These are phyloP conservation scores for Agelaius phoeniceus DNA, from an alignment of 2,113 vertebrate species.

Conservation along the genomic window DNA sequence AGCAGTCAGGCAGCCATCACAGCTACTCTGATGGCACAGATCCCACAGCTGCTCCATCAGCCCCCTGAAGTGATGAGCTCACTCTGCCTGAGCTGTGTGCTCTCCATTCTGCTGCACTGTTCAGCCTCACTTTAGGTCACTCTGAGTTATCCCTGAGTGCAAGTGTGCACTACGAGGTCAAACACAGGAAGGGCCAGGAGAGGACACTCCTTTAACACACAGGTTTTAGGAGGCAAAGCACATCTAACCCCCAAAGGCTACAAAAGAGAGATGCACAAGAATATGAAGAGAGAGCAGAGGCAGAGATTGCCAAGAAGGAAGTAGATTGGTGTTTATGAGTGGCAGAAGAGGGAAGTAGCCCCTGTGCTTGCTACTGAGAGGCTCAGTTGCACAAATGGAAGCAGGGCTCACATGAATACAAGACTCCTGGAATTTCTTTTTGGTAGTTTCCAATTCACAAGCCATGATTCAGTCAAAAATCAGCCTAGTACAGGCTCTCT, in stretches of 20 bases:
- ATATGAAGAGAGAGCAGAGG: background rate
- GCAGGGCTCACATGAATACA: background rate
- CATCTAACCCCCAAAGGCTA: background rate
- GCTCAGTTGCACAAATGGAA: background rate
- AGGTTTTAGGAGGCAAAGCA: background rate
- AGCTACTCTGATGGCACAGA: background rate
- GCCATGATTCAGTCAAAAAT: background rate
- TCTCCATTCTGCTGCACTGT: background rate
- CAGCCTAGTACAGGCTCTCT: background rate
- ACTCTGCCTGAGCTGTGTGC: background rate
- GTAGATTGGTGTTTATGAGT: background rate
- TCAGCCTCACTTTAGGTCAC: background rate
- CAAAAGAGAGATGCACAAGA: background rate
- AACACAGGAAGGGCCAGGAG: background rate
- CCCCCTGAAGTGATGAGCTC: background rate
- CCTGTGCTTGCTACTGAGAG: background rate
- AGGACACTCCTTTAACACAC: background rate
- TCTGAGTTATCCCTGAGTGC: background rate
- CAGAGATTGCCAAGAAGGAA: background rate
- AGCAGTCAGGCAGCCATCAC: background rate
- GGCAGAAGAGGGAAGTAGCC: background rate
- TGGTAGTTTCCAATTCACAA: background rate
- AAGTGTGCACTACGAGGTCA: background rate
- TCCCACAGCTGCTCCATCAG: background rate
- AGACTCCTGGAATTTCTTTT: background rate